phyloP scores from a whole-genome alignment of 2,888 invertebrate genomes.

The Pomacea canaliculata region DNA sequence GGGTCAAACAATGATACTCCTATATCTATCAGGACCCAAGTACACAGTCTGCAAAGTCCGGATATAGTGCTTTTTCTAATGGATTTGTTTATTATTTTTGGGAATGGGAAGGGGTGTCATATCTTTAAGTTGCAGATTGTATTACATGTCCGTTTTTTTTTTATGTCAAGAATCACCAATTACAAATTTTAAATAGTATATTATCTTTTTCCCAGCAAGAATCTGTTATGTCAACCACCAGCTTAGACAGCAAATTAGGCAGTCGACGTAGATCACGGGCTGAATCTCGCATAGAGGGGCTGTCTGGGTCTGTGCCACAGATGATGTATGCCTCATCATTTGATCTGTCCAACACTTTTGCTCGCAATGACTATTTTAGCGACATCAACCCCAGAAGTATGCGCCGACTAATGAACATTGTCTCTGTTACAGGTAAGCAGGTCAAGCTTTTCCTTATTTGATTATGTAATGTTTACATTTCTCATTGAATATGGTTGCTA shows the following conservation, averaged over 20 bases:
- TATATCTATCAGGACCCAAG: too few species aligned
- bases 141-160: too few species aligned
- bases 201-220: conserved; percentile 28
- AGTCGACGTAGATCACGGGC: conserved; percentile 18
- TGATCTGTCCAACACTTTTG: conserved; percentile 72
- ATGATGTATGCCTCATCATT: conserved; percentile 53
- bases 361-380: conserved; percentile 98
- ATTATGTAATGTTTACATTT: background rate
- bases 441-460: background rate
- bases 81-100: too few species aligned
- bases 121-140: too few species aligned
- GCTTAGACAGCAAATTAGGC: conserved; percentile 25
- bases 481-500: background rate
- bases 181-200: too few species aligned
- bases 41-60: too few species aligned
- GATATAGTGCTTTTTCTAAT: too few species aligned
- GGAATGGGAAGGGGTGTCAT: too few species aligned
- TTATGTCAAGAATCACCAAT: too few species aligned
- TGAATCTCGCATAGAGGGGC: conserved; percentile 15
- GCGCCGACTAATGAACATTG: conserved; percentile 95
- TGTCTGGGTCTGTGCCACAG: conserved; percentile 36
- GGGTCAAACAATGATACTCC: too few species aligned
- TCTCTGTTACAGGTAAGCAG: conserved; percentile 87
- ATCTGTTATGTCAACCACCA: conserved; percentile 24
- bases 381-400: conserved; percentile 98